These are phyloP conservation scores for Pelmatolapia mariae DNA, from an alignment of 2,113 vertebrate species.

Conservation along the genomic window DNA sequence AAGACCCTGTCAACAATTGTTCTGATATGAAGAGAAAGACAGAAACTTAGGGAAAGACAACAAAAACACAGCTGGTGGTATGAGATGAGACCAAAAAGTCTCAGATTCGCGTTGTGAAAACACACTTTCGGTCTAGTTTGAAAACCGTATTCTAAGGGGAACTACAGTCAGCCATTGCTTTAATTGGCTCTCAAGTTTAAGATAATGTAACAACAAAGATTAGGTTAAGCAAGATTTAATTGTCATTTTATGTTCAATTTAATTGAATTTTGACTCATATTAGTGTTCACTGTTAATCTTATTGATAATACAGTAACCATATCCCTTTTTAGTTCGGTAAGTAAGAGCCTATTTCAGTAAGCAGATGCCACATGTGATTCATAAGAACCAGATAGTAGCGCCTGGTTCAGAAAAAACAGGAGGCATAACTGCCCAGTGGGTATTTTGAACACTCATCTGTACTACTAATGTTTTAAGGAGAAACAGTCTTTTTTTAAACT, in stretches of 20 bases:
- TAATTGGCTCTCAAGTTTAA: neutral
- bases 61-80: constrained; percentile 57
- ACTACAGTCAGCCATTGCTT: neutral
- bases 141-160: neutral
- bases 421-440: neutral
- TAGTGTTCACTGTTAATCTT: neutral
- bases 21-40: constrained; percentile 36
- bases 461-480: neutral
- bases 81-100: constrained; percentile 30
- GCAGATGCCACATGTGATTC: neutral
- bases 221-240: neutral
- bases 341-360: neutral
- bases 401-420: neutral
- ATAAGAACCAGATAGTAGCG: neutral
- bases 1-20: constrained; percentile 31
- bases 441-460: neutral
- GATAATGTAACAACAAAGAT: neutral
- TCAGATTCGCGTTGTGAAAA: constrained; percentile 34
- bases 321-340: neutral
- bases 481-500: neutral
- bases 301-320: neutral
- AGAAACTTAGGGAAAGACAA: constrained; percentile 30
- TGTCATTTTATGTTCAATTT: neutral
- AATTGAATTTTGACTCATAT: neutral
- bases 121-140: constrained; percentile 11